A percentile compares a stretch with the other conserved stretches of the same genome.
These are phyloP conservation scores for Cantharis rustica DNA, from an alignment of 2,888 invertebrate genomes.

Conservation along the genomic window DNA sequence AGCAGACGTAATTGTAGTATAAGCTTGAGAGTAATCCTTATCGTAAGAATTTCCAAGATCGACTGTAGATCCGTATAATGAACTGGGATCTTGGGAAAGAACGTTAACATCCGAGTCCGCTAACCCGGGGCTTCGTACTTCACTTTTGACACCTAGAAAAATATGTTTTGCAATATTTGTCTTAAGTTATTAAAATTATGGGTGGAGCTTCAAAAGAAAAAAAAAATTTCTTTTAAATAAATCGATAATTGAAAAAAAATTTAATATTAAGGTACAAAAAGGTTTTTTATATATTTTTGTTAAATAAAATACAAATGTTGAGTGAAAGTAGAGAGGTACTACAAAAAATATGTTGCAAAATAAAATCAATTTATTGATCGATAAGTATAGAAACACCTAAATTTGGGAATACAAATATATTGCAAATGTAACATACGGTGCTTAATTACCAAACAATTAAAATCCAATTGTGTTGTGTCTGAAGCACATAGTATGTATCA, in stretches of 20 bases:
- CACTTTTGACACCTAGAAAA: constrained; percentile 67
- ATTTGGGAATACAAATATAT: background rate
- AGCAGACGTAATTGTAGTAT: constrained; percentile 58
- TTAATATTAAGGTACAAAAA: too few relatives aligned
- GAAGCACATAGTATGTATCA: background rate
- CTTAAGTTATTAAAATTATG: too few relatives aligned
- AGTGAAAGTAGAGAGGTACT: too few relatives aligned
- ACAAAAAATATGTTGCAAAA: too few relatives aligned
- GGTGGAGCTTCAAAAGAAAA: too few relatives aligned
- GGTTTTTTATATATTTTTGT: too few relatives aligned
- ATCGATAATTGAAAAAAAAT: too few relatives aligned
- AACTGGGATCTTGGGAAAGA: constrained; percentile 49
- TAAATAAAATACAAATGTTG: too few relatives aligned
- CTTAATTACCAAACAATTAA: background rate
- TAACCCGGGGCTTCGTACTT: constrained; percentile 72
- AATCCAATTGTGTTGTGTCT: background rate
- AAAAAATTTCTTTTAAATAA: too few relatives aligned
- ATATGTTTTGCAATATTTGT: background rate
- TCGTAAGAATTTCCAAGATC: constrained; percentile 52
- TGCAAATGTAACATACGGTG: background rate
- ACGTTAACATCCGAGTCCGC: constrained; percentile 58
- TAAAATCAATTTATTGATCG: background rate
- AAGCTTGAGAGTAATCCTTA: constrained; percentile 61
- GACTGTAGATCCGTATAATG: constrained; percentile 50
- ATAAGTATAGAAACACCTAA: background rate